Evolutionary conservation across 2,888 invertebrate genomes (phyloP).

Genomic region (Camponotus fellah): DNA sequence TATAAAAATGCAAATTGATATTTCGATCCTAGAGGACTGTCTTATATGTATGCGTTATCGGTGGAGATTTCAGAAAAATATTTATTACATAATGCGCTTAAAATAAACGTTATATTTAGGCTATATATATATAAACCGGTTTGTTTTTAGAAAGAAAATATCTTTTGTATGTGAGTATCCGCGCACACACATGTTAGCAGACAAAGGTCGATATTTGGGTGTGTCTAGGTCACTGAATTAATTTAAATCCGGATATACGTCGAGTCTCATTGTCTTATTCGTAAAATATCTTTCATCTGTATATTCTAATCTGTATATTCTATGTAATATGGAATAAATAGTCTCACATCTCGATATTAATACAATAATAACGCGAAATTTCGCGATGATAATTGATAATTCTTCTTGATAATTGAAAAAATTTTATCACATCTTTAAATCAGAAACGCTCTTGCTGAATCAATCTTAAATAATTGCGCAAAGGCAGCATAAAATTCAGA

Average conservation of each 20-base stretch:
- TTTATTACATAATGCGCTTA: background rate
- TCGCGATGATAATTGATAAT: background rate
- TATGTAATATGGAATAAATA: background rate
- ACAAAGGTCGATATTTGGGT: background rate
- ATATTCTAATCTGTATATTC: too few species aligned
- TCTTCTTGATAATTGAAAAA: background rate
- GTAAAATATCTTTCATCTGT: background rate
- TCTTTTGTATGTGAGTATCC: background rate
- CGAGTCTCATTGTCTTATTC: background rate
- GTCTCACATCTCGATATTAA: background rate
- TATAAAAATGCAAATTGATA: slow-evolving; percentile 26
- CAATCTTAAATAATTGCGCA: slow-evolving; percentile 14
- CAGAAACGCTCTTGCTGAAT: background rate
- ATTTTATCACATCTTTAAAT: background rate
- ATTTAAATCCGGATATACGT: background rate
- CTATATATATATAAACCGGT: background rate
- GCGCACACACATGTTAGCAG: background rate
- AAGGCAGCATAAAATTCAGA: slow-evolving; percentile 42
- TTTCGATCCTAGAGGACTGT: background rate
- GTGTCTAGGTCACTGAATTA: slow-evolving; percentile 1
- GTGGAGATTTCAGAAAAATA: background rate
- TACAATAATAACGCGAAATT: background rate
- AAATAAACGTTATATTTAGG: slow-evolving; percentile 3
- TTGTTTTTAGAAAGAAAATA: background rate
- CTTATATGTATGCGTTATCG: background rate